Evolutionary conservation across 2,797 vertebrate species (phyloP), one percentile per base, ranked within the genome.

Genomic region (Pelodytes ibericus): DNA sequence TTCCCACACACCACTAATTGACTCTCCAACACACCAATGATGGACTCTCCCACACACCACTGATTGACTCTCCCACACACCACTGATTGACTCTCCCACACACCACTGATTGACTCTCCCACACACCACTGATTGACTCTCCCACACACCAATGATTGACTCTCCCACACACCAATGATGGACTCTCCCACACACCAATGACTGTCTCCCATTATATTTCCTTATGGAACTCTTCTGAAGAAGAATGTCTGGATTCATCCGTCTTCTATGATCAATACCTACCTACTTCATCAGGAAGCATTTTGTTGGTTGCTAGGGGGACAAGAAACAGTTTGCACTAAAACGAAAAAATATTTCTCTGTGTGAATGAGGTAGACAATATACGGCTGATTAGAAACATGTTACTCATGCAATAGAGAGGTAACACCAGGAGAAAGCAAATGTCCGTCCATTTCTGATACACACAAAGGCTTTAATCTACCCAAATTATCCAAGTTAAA

Each of bases 401-500:
- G 13, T 15, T 68, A 22, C 49, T 33, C 81, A 71, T 66, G 80
- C 83, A 81, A 83, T 53, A 4, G n/a, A 24, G 49, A 75, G 71
- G 59, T 79, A 74, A 69, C 72, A 72, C 66, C 81, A 0, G 2
- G 9, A 67, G 68, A 26, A 60, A n/a, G n/a, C n/a, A 44, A 82
- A 22, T 53, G 22, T 53, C 36, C 36, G 15, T 39, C 8, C 22
- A 24, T 20, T 81, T 24, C 49, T 83, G 71, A 25, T 69, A 80
- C 77, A 81, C 75, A 82, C 85, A 81, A 69, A 80, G 76, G 81
- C 82, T 0, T 2, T 80, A 84, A 82, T 68, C 83, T 84, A 85
- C 86, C 87, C 82, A 89, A 78, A 81, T 80, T 79, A 26, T 53
- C 8, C n/a, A 82, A 74, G 82, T 84, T 82, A 85, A 85, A 88